Percentiles rank a stretch among this genome's conserved stretches.
Evolutionary conservation across 2,113 vertebrate genomes (phyloP).

Genomic region (Boulengeromyrus knoepffleri): DNA sequence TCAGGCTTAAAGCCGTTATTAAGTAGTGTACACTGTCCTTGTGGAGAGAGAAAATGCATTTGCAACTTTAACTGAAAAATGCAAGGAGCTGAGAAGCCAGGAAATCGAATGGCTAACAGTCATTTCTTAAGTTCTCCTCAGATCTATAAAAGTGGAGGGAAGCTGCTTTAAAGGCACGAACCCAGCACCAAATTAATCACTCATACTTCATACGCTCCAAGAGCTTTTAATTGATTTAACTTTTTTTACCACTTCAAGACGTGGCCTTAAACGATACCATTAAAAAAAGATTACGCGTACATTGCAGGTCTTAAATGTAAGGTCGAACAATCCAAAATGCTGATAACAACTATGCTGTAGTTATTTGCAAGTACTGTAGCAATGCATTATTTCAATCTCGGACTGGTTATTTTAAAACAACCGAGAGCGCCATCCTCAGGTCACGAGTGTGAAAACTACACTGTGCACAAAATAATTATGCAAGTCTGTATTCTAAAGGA

Average conservation of each 20-base stretch:
- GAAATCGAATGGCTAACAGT: not conserved
- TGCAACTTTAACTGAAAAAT: not conserved
- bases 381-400: not conserved
- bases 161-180: not conserved
- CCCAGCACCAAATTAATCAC: not conserved
- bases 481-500: too few species aligned
- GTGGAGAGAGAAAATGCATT: not conserved
- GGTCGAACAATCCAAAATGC: not conserved
- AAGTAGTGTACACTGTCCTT: constrained; percentile 3
- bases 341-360: not conserved
- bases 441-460: not conserved
- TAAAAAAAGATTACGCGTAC: not conserved
- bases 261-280: not conserved
- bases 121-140: not conserved
- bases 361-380: not conserved
- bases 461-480: too few species aligned
- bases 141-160: not conserved
- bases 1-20: constrained; percentile 3
- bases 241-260: not conserved
- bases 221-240: not conserved
- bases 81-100: not conserved
- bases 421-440: not conserved
- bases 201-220: too few species aligned
- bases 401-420: not conserved
- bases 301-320: not conserved